phyloP scores from a whole-genome alignment of 30 jellyfish, hydroid and myxozoan genomes.

The Hydractinia echinata region DNA sequence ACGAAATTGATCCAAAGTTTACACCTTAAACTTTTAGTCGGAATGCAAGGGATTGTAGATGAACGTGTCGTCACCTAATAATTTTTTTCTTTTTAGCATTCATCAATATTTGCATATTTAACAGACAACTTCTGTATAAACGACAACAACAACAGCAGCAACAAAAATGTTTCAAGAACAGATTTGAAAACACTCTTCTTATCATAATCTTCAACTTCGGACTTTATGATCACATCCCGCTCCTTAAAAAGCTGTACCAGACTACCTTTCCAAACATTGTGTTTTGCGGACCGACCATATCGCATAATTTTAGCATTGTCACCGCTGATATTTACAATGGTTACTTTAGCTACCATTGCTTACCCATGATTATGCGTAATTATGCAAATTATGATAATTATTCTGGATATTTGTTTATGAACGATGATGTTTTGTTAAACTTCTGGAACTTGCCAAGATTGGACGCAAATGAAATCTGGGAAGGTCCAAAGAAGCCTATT shows the following conservation, averaged over 20 bases:
- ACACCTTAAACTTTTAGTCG: too few species aligned
- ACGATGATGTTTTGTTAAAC: slow-evolving; percentile 82
- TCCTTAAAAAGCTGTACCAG: slow-evolving; percentile 45
- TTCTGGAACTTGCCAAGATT: slow-evolving; percentile 58
- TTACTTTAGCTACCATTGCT: slow-evolving; percentile 31
- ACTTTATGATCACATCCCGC: slow-evolving; percentile 52
- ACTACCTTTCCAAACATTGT: slow-evolving; percentile 70
- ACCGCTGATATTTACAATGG: slow-evolving; percentile 60
- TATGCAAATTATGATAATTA: background rate
- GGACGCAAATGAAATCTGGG: slow-evolving; percentile 68
- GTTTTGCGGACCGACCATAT: slow-evolving; percentile 59
- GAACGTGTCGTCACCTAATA: too few species aligned
- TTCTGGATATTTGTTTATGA: slow-evolving; percentile 63
- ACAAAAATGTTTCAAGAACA: slow-evolving; percentile 38
- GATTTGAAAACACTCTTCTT: slow-evolving; percentile 51
- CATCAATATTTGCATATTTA: too few species aligned
- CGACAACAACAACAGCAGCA: background rate
- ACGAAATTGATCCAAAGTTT: too few species aligned
- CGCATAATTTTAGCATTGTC: background rate
- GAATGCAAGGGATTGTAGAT: too few species aligned
- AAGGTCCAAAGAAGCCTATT: slow-evolving; percentile 85
- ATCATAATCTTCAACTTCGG: slow-evolving; percentile 66
- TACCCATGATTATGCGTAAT: slow-evolving; percentile 9
- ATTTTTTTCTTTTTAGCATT: too few species aligned
- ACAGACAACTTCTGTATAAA: too few species aligned